Base-by-base conservation (phyloP, 2,888 invertebrate genomes). In the Xestobium rufovillosum region DNA sequence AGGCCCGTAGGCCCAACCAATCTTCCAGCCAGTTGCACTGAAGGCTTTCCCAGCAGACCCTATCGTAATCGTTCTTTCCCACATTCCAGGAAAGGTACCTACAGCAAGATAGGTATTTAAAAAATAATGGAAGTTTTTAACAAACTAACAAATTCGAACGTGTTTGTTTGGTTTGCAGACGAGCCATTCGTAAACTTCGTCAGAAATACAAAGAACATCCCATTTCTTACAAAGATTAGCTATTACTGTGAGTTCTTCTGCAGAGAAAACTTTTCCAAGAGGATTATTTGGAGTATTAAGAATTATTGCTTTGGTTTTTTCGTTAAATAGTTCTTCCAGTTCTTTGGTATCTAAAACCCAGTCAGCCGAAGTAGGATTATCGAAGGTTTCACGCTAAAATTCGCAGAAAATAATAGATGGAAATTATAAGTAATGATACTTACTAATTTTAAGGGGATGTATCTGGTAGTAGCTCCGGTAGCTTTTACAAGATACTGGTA, bases 251-350 rank as follows among this genome's bases (percentile, higher is more conserved):
- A 90, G 59, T 61, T 91, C 90, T 2, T 75, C 64, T 19, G 57
- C 48, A 0, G 73, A 75, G 56, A 82, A 85, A 13, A 94, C 87
- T 69, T 98, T 98, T 28, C 98, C 98, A 1, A 92, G 65, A 0
- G 98, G 98, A 67, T 99, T 99, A 66, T 98, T 88, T 0, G 98
- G 98, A 1, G 95, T 96, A 66, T 97, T 98, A n/a, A 97, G 52
- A 36, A 98, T 84, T 2, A 98, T 80, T 64, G 87, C 80, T 72
- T 98, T 98, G 0, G 98, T 98, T 60, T 85, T 88, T 2, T 68
- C 58, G 50, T 76, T 92, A 64, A 98, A 96, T 4, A 90, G 69
- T 0, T 74, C 71, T 37, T 76, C 76, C 16, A 98, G 65, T 59
- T 95, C 91, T 3, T 73, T 66, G 37, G 79, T 77, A 60, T 98